These are phyloP conservation scores for Lasioglossum pauxillum DNA, from an alignment of 2,888 invertebrate genomes.

Conservation along the genomic window DNA sequence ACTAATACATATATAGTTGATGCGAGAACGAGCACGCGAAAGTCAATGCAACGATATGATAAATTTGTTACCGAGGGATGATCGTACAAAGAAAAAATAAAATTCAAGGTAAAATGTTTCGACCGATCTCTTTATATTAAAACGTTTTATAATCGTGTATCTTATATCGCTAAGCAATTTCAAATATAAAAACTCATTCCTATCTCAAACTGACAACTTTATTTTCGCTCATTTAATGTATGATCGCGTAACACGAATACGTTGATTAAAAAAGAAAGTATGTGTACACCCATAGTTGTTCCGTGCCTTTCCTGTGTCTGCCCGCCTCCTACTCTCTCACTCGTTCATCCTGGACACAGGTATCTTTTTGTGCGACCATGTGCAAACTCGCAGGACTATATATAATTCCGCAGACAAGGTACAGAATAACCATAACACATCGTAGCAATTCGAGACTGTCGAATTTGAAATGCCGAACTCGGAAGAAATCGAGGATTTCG, in stretches of 20 bases:
- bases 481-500: not conserved
- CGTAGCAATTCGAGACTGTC: not conserved
- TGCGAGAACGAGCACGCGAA: conserved; percentile 14
- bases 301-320: conserved; percentile 8
- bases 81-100: conserved; percentile 20
- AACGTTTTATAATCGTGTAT: conserved; percentile 39
- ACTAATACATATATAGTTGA: not conserved
- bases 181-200: conserved; percentile 62
- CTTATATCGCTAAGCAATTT: conserved; percentile 44
- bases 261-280: conserved; percentile 54
- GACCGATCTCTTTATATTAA: conserved; percentile 41
- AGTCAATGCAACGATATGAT: conserved; percentile 34
- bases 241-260: conserved; percentile 67
- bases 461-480: not conserved
- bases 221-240: conserved; percentile 67
- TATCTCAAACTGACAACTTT: conserved; percentile 76
- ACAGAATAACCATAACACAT: conserved; percentile 6
- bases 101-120: conserved; percentile 31
- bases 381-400: conserved; percentile 39
- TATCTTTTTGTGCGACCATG: conserved; percentile 50
- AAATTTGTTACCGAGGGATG: not conserved
- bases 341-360: conserved; percentile 48
- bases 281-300: conserved; percentile 60
- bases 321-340: conserved; percentile 19
- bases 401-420: not conserved